These are phyloP conservation scores for Scolopax mira DNA, from an alignment of 2,113 vertebrate species.

Conservation along the genomic window DNA sequence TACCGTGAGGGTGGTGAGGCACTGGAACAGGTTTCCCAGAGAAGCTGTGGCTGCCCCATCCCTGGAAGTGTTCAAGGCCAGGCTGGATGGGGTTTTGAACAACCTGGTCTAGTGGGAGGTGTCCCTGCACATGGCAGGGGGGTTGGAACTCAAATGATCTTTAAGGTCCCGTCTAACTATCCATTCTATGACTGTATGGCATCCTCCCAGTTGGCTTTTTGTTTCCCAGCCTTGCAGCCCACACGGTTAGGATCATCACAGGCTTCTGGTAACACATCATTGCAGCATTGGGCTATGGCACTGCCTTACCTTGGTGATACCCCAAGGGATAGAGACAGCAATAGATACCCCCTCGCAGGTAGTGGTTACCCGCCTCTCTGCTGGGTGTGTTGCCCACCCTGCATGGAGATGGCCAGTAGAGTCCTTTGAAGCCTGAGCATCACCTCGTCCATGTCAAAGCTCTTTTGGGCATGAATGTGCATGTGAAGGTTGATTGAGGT, in stretches of 20 bases:
- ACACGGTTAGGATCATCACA: rapidly evolving
- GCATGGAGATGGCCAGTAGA: neutral
- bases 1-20: too few species aligned
- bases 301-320: neutral
- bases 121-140: too few species aligned
- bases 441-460: neutral
- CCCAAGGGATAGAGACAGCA: rapidly evolving
- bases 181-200: too few species aligned
- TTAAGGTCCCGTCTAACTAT: too few species aligned
- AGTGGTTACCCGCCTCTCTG: neutral
- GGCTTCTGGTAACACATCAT: neutral
- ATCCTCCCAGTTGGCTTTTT: neutral
- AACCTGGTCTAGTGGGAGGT: too few species aligned
- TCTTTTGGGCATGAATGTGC: neutral
- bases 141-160: too few species aligned
- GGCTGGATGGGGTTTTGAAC: too few species aligned
- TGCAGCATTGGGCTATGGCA: neutral
- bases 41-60: too few species aligned
- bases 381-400: neutral
- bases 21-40: too few species aligned
- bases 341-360: neutral
- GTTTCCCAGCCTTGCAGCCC: neutral
- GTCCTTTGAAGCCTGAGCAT: neutral
- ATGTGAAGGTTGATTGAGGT: neutral
- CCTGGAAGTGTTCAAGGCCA: too few species aligned